A percentile compares a stretch with the other conserved stretches of the same genome.
Conservation (phyloP, 1,140 invertebrate species). For the Periplaneta americana region DNA sequence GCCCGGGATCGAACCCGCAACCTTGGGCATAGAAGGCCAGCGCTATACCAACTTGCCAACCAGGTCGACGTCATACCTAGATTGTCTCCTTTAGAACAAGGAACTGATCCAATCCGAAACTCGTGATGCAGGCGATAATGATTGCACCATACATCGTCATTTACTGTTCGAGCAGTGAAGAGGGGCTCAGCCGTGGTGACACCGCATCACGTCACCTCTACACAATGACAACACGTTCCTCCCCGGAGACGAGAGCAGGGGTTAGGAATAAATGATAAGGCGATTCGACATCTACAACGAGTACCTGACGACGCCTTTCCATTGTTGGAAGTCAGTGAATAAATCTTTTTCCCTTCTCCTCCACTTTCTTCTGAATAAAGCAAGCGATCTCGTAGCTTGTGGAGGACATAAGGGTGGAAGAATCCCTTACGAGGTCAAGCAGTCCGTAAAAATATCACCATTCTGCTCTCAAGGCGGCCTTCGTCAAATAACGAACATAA, state of each 20-base stretch:
- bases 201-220: background rate
- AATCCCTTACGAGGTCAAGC: background rate
- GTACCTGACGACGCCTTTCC: background rate
- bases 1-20: no score
- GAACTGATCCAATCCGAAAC: no score
- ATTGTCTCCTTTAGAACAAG: no score
- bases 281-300: background rate
- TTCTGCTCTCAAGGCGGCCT: background rate
- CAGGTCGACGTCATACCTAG: no score
- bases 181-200: background rate
- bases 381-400: background rate
- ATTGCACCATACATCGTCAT: no score
- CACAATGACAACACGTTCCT: background rate
- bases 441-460: background rate
- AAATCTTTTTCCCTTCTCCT: background rate
- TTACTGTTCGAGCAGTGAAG: background rate
- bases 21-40: no score
- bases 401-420: background rate
- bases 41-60: no score
- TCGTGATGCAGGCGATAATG: no score
- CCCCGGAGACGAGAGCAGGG: background rate
- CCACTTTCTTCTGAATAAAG: background rate
- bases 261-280: background rate
- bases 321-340: background rate
- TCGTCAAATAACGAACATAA: no score